phyloP scores from a whole-genome alignment of 2,113 vertebrate genomes.

The Falco punctatus region DNA sequence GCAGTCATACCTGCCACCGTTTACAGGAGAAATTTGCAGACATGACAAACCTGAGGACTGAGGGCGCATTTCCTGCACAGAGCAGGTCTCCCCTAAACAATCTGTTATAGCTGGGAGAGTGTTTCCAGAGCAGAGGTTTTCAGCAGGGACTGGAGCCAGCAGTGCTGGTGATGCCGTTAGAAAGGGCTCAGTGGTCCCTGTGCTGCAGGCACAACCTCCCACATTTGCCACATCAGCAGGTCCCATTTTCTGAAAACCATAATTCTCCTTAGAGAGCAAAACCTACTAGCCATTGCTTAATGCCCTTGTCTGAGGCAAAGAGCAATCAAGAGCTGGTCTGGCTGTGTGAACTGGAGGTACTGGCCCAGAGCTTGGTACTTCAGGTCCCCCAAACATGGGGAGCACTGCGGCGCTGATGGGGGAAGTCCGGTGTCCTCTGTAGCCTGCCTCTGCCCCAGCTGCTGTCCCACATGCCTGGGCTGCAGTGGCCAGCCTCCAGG shows the following conservation, averaged over 20 bases:
- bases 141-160: neutral
- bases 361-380: neutral
- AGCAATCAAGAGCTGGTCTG: neutral
- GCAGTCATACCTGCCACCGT: fast-evolving
- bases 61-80: neutral
- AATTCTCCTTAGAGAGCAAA: neutral
- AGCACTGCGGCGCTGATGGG: neutral
- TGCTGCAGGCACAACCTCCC: neutral
- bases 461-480: neutral
- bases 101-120: neutral
- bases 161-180: neutral
- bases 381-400: neutral
- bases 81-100: neutral
- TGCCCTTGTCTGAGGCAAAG: neutral
- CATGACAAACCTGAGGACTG: neutral
- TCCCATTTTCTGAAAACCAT: fast-evolving
- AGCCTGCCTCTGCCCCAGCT: neutral
- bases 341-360: neutral
- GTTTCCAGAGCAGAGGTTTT: neutral
- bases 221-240: neutral
- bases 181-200: neutral
- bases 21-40: neutral
- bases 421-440: neutral
- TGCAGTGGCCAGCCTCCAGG: neutral
- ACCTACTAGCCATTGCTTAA: neutral